Percentiles rank a stretch among this genome's conserved stretches.
Conservation (phyloP, 2,113 vertebrate species). For the Perccottus glenii region DNA sequence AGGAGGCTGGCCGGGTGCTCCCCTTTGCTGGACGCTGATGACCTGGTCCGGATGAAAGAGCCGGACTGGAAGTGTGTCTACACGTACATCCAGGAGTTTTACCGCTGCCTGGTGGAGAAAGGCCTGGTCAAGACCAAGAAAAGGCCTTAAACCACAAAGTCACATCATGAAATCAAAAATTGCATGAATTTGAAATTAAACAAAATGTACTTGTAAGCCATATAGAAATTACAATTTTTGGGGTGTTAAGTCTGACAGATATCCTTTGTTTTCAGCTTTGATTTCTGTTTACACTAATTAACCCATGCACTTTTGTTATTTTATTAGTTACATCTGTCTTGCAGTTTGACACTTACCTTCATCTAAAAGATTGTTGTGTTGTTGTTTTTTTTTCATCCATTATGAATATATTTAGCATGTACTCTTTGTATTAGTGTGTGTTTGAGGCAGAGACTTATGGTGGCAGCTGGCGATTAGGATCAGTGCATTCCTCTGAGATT, state of each 20-base stretch:
- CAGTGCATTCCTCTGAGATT: conserved; percentile 73
- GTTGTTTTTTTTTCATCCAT: conserved; percentile 7
- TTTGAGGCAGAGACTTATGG: conserved; percentile 38
- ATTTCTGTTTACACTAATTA: background rate
- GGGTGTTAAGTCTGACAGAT: too few species aligned
- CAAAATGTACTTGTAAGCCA: too few species aligned
- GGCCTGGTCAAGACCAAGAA: conserved; percentile 99
- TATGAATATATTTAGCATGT: conserved; percentile 12
- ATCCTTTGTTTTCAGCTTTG: too few species aligned
- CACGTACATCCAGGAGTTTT: conserved; percentile 99
- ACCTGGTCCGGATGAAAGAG: conserved; percentile 95
- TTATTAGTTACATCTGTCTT: conserved; percentile 19
- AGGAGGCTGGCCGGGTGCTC: conserved; percentile 96
- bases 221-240: too few species aligned
- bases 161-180: background rate
- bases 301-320: conserved; percentile 9
- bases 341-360: background rate
- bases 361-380: background rate
- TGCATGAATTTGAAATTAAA: too few species aligned
- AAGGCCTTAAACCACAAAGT: conserved; percentile 66
- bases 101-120: conserved; percentile 97
- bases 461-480: conserved; percentile 60
- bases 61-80: conserved; percentile 99
- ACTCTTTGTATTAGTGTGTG: conserved; percentile 16
- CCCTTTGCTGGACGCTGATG: conserved; percentile 94